Percentiles rank a stretch among this genome's conserved stretches.
These are phyloP conservation scores for Microctenopoma stevenorrisi DNA, from an alignment of 2,797 vertebrate genomes.

Conservation along the genomic window DNA sequence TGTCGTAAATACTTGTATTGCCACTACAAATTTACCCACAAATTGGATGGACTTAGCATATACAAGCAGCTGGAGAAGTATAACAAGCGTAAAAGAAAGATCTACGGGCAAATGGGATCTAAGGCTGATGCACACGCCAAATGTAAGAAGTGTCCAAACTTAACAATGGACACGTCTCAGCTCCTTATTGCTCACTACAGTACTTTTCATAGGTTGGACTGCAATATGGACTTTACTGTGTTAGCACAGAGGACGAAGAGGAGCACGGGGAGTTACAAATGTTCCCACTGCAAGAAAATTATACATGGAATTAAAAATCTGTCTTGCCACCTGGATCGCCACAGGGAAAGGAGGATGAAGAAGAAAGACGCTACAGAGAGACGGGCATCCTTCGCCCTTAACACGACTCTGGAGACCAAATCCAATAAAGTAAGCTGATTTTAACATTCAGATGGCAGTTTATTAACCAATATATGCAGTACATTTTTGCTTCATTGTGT, in stretches of 20 bases:
- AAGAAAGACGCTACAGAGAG: constrained; percentile 78
- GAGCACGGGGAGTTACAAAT: constrained; percentile 83
- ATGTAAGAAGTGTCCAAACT: constrained; percentile 87
- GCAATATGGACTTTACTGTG: constrained; percentile 86
- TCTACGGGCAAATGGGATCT: constrained; percentile 9
- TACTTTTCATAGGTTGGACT: constrained; percentile 83
- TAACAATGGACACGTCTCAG: constrained; percentile 83
- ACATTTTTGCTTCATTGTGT: not conserved
- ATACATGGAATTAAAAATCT: constrained; percentile 85
- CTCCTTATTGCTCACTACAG: constrained; percentile 89
- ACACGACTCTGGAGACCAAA: constrained; percentile 79
- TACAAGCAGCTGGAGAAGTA: constrained; percentile 61
- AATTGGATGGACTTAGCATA: constrained; percentile 25
- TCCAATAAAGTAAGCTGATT: constrained; percentile 82
- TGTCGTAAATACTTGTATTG: constrained; percentile 48
- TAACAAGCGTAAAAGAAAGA: constrained; percentile 32
- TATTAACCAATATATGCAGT: not conserved
- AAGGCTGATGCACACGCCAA: constrained; percentile 70
- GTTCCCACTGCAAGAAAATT: constrained; percentile 84
- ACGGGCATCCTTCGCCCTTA: constrained; percentile 75
- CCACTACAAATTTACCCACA: constrained; percentile 69
- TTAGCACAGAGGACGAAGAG: constrained; percentile 70
- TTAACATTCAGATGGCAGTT: not conserved
- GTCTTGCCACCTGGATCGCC: constrained; percentile 85
- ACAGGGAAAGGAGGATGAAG: constrained; percentile 83